Evolutionary conservation across 1,140 invertebrate genomes (phyloP), one percentile per base, ranked within the genome.

Genomic region (Leptopilina clavipes): DNA sequence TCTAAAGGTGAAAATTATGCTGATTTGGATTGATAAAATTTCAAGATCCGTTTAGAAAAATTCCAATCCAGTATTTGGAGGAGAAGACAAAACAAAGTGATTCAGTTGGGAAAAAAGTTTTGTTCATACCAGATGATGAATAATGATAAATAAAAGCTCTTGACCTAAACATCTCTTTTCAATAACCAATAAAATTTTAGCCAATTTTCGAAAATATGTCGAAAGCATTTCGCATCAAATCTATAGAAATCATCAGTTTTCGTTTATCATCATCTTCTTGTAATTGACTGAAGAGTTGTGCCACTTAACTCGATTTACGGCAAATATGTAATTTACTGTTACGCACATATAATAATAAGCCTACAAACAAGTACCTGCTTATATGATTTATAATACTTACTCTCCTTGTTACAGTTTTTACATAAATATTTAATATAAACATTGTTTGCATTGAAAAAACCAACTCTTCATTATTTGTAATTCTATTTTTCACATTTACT

Each of bases 281-380:
- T 65, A 65, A 65, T 65, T 65, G 59, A 65, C 59, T 65, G 22
- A 65, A 65, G 59, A 65, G 22, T 65, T 65, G 59, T 31, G 59
- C 59, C 59, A 65, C 59, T 65, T 65, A 65, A n/a, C 59, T 65
- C 59, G 59, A 65, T 65, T 65, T 65, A 65, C 25, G 59, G 59
- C 59, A 65, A n/a, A 65, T 31, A 19, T n/a, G 25, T 65, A 65
- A 65, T 65, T 65, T 65, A 65, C 59, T 22, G 59, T 65, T 65
- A 25, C 59, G 25, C 25, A 31, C 22, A 65, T 65, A 31, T 31
- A 31, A 65, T 65, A 65, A 65, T 65, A 65, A 37, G 56, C 56
- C 1, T 40, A 65, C 1, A 52, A 11, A 65, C 25, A 65, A 65
- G 22, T 37, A 11, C 22, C n/a, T 65, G 25, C 59, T 37, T 65